Conservation (phyloP, 2,888 invertebrate genomes). For the Macropis europaea region DNA sequence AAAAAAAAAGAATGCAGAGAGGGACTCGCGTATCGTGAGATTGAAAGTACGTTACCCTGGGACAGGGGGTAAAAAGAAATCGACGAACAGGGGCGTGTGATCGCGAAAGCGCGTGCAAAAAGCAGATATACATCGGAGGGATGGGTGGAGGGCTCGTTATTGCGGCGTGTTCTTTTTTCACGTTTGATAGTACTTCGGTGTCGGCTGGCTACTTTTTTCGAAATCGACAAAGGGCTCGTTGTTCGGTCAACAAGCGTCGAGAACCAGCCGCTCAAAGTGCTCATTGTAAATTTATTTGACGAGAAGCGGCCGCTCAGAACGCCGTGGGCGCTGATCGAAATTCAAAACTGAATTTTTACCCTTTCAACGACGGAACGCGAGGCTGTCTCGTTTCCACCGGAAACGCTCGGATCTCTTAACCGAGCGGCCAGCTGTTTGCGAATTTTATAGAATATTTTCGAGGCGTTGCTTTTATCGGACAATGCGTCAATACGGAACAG, state of each 20-base stretch:
- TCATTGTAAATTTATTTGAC: constrained; percentile 38
- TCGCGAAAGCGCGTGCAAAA: not conserved
- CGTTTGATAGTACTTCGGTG: not conserved
- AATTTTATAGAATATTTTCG: not conserved
- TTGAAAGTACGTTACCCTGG: constrained; percentile 5
- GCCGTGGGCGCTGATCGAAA: not conserved
- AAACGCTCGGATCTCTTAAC: not conserved
- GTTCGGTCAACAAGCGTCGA: constrained; percentile 13
- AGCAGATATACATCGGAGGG: not conserved
- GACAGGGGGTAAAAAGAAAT: not conserved
- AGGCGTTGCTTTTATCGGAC: not conserved
- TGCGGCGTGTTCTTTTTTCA: not conserved
- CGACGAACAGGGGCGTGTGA: not conserved
- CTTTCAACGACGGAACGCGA: not conserved
- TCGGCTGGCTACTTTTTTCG: not conserved
- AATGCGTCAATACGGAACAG: too few relatives aligned
- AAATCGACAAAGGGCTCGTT: constrained; percentile 20
- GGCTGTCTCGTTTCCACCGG: not conserved
- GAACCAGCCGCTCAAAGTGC: constrained; percentile 10
- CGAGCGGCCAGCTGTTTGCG: not conserved
- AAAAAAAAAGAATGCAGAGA: not conserved
- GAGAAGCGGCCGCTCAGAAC: constrained; percentile 8
- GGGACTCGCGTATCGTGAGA: not conserved
- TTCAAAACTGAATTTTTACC: constrained; percentile 17
- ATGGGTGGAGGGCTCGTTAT: not conserved